Base-by-base conservation (phyloP, 2,888 invertebrate genomes). In the Magallana nippona region DNA sequence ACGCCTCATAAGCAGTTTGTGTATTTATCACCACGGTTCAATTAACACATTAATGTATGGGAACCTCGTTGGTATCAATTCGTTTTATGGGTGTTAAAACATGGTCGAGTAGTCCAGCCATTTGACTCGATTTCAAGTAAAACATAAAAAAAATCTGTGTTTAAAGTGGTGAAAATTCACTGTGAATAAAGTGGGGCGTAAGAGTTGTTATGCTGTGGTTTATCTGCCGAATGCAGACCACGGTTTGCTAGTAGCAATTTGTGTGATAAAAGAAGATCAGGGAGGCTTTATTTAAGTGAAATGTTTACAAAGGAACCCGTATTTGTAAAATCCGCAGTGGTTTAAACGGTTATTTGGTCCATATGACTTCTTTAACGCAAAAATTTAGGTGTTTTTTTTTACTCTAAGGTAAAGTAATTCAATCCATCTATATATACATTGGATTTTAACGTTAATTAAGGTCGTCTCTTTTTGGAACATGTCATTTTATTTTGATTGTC, bases 221-320 rank as follows among this genome's bases (percentile, higher is more conserved):
- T 71, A 71, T 71, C 71, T 71, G 22, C 27, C 22, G 22, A 71
- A 71, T 71, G 32, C 71, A 71, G 71, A 27, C 71, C 71, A 71
- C 27, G 71, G 71, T 71, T 71, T 71, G 71, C 71, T 71, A 27
- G 71, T 71, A 71, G 71, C 71, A 71, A 71, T 71, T 71, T 71
- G 71, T 71, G 71, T 71, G 71, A 71, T 71, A 71, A 71, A 71
- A 27, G 27, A 71, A 71, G 71, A 71, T 71, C 71, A 71, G 11
- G 32, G 32, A 27, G 71, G 71, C 22, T 71, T 71, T 71, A 22
- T 71, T 19, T 22, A 71, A 71, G 32, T 71, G 71, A 71, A 71
- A 71, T 15, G 71, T 71, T 71, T 71, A 71, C 15, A 71, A 71
- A 71, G 32, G 27, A 32, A 71, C 71, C 71, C 71, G 27, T 27